These are phyloP conservation scores for Chelonus formosanus DNA, from an alignment of 2,888 invertebrate species.

Conservation along the genomic window DNA sequence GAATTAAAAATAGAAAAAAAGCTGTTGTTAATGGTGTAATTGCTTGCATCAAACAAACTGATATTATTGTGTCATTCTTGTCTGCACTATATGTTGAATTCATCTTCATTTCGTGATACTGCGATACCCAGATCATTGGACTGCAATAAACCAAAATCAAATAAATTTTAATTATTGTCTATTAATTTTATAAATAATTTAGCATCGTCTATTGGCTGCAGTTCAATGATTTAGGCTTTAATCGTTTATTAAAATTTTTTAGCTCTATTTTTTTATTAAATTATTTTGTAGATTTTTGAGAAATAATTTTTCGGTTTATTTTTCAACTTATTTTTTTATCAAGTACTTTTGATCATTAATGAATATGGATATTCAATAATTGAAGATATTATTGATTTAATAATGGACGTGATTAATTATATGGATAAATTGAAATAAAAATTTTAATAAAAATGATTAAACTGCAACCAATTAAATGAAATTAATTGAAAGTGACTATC, in stretches of 20 bases:
- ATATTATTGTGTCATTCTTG: conserved; percentile 73
- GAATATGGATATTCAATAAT: too few species aligned
- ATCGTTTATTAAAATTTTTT: too few species aligned
- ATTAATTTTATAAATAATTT: conserved; percentile 6
- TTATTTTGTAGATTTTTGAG: too few species aligned
- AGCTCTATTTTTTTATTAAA: too few species aligned
- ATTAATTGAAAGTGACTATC: too few species aligned
- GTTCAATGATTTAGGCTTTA: conserved; percentile 43
- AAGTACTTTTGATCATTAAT: too few species aligned
- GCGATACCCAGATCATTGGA: conserved; percentile 70
- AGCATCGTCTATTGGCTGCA: conserved; percentile 40
- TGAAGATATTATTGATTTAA: too few species aligned
- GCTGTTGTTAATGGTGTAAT: conserved; percentile 79
- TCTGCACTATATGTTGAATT: conserved; percentile 60
- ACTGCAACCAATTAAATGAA: not conserved
- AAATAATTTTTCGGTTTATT: too few species aligned
- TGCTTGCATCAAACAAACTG: conserved; percentile 83
- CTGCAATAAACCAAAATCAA: conserved; percentile 71
- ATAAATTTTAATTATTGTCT: conserved; percentile 6
- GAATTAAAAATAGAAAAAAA: conserved; percentile 80
- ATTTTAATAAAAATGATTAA: too few species aligned
- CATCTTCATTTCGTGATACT: conserved; percentile 54
- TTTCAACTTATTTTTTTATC: too few species aligned
- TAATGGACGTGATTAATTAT: too few species aligned
- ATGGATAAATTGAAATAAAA: too few species aligned